Conservation (phyloP, 2,797 vertebrate genomes). For the Vipera latastei region DNA sequence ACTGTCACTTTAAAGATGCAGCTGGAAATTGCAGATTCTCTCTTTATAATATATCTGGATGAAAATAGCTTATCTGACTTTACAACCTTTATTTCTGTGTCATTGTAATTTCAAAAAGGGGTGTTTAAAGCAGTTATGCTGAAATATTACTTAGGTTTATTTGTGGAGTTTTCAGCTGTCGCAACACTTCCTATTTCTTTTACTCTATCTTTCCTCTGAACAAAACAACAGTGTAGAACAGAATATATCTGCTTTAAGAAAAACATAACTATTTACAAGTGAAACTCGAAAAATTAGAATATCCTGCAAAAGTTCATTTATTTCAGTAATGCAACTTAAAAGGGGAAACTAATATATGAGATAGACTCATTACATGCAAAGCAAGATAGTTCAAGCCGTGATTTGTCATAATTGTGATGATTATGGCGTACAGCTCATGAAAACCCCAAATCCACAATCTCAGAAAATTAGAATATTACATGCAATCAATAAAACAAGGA, state of each 20-base stretch:
- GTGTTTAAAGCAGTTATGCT: background rate
- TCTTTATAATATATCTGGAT: background rate
- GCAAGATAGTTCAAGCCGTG: too few species aligned
- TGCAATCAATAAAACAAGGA: too few species aligned
- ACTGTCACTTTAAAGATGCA: background rate
- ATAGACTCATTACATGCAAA: too few species aligned
- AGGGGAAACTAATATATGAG: too few species aligned
- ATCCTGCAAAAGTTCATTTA: too few species aligned
- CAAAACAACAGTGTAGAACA: background rate
- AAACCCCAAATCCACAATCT: too few species aligned
- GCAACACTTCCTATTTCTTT: background rate
- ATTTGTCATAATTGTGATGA: too few species aligned
- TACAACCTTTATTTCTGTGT: background rate
- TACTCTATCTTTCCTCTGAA: background rate
- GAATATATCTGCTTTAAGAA: background rate
- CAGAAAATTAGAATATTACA: too few species aligned
- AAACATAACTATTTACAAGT: background rate
- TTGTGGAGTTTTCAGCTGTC: background rate
- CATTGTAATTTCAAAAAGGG: background rate
- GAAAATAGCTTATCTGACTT: background rate
- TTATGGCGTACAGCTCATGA: too few species aligned
- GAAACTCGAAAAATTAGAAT: too few species aligned
- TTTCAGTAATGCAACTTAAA: too few species aligned
- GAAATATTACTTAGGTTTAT: background rate
- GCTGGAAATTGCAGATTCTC: background rate